Conservation (phyloP, 2,113 vertebrate species). For the Gnathonemus longibarbis region DNA sequence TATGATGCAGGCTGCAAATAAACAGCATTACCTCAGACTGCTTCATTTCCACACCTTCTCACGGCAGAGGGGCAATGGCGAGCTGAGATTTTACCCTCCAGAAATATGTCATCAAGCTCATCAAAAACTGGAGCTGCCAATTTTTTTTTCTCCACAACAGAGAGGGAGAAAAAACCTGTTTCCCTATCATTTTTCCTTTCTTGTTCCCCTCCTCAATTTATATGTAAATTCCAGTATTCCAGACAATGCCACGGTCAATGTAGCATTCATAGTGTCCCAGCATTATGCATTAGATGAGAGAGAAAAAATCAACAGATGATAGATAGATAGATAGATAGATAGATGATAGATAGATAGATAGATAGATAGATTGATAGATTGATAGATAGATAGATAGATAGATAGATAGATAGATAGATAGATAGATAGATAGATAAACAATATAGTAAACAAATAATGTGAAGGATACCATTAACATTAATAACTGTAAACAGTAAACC, state of each 20-base stretch:
- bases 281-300: constrained; percentile 32
- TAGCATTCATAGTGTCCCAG: constrained; percentile 43
- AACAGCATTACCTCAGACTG: not conserved
- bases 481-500: not conserved
- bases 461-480: not conserved
- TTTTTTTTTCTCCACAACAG: not conserved
- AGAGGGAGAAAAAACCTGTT: not conserved
- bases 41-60: not conserved
- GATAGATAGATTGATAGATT: no score
- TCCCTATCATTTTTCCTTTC: not conserved
- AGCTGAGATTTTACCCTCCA: constrained; percentile 34
- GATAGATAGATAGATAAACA: constrained; percentile 22
- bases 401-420: constrained; percentile 19
- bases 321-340: constrained; percentile 21
- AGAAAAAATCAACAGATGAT: not conserved
- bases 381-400: constrained; percentile 23
- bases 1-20: not conserved
- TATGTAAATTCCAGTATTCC: constrained; percentile 61
- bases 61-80: not conserved
- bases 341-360: constrained; percentile 20
- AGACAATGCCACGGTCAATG: constrained; percentile 55
- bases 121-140: constrained; percentile 18
- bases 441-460: not conserved
- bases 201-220: constrained; percentile 59
- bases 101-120: constrained; percentile 40